Percentiles rank a stretch among this genome's conserved stretches.
Conservation (phyloP, 2,888 invertebrate genomes). For the Carpatolechia fugitivella region DNA sequence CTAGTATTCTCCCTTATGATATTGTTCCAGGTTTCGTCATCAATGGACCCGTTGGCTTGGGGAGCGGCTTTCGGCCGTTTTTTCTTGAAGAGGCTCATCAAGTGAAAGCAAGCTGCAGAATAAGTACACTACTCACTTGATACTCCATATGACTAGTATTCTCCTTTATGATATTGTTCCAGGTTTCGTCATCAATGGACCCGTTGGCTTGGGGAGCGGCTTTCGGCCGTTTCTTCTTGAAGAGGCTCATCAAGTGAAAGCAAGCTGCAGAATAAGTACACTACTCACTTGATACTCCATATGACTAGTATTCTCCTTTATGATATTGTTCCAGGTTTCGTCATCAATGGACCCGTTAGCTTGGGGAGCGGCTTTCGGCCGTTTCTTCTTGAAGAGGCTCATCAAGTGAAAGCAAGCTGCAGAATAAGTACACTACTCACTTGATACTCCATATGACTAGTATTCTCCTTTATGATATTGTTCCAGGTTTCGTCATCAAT, state of each 20-base stretch:
- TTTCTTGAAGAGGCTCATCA: too few relatives aligned
- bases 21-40: slow-evolving; percentile 43
- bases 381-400: slow-evolving; percentile 46
- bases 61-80: slow-evolving; percentile 37
- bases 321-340: slow-evolving; percentile 44
- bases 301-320: slow-evolving; percentile 41
- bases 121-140: too few relatives aligned
- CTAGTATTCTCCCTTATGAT: slow-evolving; percentile 41
- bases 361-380: slow-evolving; percentile 27
- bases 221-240: slow-evolving; percentile 40
- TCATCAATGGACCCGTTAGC: slow-evolving; percentile 34
- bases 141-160: slow-evolving; percentile 47
- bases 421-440: too few relatives aligned
- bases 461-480: slow-evolving; percentile 39
- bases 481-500: slow-evolving; percentile 45
- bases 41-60: slow-evolving; percentile 29
- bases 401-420: too few relatives aligned
- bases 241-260: too few relatives aligned
- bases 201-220: slow-evolving; percentile 27
- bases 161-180: slow-evolving; percentile 46
- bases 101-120: too few relatives aligned
- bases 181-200: slow-evolving; percentile 36
- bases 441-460: slow-evolving; percentile 56
- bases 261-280: too few relatives aligned
- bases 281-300: too few relatives aligned